Base-by-base conservation (phyloP, 2,113 vertebrate genomes). In the Elgaria multicarinata region DNA sequence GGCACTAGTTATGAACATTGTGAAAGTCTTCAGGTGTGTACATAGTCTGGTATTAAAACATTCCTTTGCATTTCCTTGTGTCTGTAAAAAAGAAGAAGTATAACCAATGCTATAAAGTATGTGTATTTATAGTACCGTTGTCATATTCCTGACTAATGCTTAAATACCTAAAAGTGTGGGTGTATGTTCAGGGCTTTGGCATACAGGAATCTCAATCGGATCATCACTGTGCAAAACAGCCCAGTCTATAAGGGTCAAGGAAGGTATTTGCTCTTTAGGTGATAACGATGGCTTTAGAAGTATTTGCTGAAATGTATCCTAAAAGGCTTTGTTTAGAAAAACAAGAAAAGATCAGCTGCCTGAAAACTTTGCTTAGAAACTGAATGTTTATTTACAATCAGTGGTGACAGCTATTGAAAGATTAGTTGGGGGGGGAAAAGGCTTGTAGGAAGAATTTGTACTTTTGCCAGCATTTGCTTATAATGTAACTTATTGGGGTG, bases 321-420 rank as follows among this genome's bases (percentile, higher is more conserved):
- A 53, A 77, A 66, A 55, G 58, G 55, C 24, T 89, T 64, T 66
- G 53, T 84, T 84, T 67, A 76, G 88, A 28, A 76, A 76, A 89
- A 67, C 72, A 84, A 84, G 77, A 89, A 67, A 53, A 84, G 44
- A 84, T 39, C 24, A 76, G n/a, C 62, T 77, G 42, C 62, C 82
- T 84, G 42, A 69, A 77, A 83, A 42, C 62, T 67, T 84, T 83
- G 42, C 18, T 89, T 76, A 53, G 71, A 77, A 84, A 53, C 74
- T 12, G 55, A 66, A 67, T 53, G 72, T 66, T 89, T 89, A 28
- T 69, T 89, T 89, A 77, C 62, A 50, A 66, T 89, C 69, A 67
- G 7, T 58, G 71, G 44, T 83, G 71, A 50, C 87, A 89, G 81
- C 58, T 84, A 53, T 53, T 77, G 58, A 39, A 67, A 77, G 72